Evolutionary conservation across 2,113 vertebrate genomes (phyloP), one percentile per base, ranked within the genome.

Genomic region (Condylura cristata): DNA sequence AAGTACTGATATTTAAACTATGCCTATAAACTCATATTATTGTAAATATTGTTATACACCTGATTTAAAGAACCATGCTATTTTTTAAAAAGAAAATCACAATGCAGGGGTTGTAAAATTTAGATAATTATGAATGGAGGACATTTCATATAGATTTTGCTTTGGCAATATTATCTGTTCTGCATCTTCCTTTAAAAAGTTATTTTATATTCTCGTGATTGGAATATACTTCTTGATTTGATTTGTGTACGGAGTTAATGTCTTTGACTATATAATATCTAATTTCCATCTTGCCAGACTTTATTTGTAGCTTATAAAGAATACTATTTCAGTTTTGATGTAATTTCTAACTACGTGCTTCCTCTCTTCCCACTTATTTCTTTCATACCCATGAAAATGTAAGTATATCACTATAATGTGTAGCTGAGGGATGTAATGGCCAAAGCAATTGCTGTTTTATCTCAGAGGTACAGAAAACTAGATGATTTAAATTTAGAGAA

Each of bases 161-260:
- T 78, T 56, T 86, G 24, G 20, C 68, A 24, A 6, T 79, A 68
- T 90, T 92, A 86, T 85, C 65, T 89, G 41, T 95, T 68, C 72
- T 70, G 8, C 83, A 51, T 95, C 32, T 94, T 93, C 75, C 75
- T 84, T 91, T 90, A 39, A 61, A 80, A 95, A 91, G 65, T 95
- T 89, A 89, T 89, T 89, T 93, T 95, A 41, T 94, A n/a, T 3
- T 94, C 46, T 56, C 72, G 56, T 93, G 91, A 74, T 70, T 82
- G 34, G 65, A 85, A 86, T 93, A 66, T 88, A 63, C 68, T 88
- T 82, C 61, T 95, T 95, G 65, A 95, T 92, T 95, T 97, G 82
- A 95, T 92, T 93, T 86, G 14, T 89, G 3, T 78, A 82, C 85
- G 74, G 93, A 61, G 93, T 88, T 89, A 92, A 92, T 93, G n/a